Evolutionary conservation across 1,140 invertebrate genomes (phyloP), one percentile per base, ranked within the genome.

Genomic region (Drosophila willistoni): DNA sequence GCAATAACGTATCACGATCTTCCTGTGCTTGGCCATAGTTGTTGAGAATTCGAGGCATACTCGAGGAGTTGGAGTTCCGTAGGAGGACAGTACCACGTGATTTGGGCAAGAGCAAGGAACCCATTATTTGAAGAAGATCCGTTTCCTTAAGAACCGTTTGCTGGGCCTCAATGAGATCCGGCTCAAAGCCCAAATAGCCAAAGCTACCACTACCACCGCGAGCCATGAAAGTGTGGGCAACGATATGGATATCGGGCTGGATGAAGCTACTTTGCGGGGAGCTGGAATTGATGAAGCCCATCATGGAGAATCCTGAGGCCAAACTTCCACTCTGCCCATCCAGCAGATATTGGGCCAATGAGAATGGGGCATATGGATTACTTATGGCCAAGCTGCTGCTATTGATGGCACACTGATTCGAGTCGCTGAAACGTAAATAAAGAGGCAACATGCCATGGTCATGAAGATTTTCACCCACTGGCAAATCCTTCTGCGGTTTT

Each of bases 21-120:
- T 95, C 94, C 0, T 92, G 77, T 96, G 93, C 9, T 29, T 94
- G 94, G 1, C 97, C 92, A 90, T 97, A 98, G 80, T 96, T 96
- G 0, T 96, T 96, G 87, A 96, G 95, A 66, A 99, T 96, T 13
- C 95, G 85, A 0, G 97, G 97, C 33, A 94, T 63, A 0, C 87
- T 83, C 10, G 71, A 62, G 7, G 92, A 82, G 76, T 92, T 42
- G n/a, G 34, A 57, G 69, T 92, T 80, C 14, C 63, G 67, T 22
- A 94, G 65, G 5, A 81, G 71, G 14, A 94, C 81, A 55, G 68
- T 73, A 3, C 93, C 93, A 5, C 74, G 79, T 12, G 93, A 93
- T 76, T 92, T 81, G 3, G 93, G 93, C 71, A 86, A 80, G 22
- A 94, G 68, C 63, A 94, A 76, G 0, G 92, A 93, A 0, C 93